A percentile compares a stretch with the other conserved stretches of the same genome.
Evolutionary conservation across 2,113 vertebrate species (phyloP).

Genomic region (Rhinopomastus cyanomelas): DNA sequence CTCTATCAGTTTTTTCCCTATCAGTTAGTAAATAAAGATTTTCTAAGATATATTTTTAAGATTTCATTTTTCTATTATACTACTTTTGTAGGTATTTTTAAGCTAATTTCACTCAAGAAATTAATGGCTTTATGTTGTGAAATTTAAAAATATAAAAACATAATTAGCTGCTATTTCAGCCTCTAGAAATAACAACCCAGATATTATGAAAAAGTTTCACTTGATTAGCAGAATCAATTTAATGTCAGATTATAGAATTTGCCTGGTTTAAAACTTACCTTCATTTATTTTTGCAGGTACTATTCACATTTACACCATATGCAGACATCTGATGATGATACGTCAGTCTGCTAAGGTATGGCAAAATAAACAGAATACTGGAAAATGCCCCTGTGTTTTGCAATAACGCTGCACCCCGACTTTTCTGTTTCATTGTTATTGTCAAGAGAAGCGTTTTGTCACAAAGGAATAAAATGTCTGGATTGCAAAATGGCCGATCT

Average conservation of each 20-base stretch:
- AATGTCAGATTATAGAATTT: not conserved
- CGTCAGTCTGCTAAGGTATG: slow-evolving; percentile 87
- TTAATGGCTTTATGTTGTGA: not conserved
- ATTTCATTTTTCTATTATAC: not conserved
- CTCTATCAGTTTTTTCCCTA: not conserved
- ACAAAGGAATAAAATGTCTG: not conserved
- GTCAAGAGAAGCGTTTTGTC: not conserved
- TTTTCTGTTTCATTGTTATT: not conserved
- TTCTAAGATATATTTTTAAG: not conserved
- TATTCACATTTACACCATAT: slow-evolving; percentile 88
- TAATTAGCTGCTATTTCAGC: not conserved
- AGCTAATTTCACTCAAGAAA: not conserved
- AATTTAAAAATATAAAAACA: not conserved
- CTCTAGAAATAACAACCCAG: not conserved
- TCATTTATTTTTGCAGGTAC: slow-evolving; percentile 77
- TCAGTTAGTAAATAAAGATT: not conserved
- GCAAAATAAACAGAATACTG: not conserved
- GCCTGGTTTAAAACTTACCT: not conserved
- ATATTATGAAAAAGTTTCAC: not conserved
- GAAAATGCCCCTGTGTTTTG: not conserved
- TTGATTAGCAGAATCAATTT: not conserved
- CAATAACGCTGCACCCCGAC: not conserved
- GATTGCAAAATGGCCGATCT: not conserved
- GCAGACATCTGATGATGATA: slow-evolving; percentile 87
- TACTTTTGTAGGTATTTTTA: not conserved